Evolutionary conservation across 92 coral and sea anemone species (phyloP), one percentile per base, ranked within the genome.

Genomic region (Montipora capitata): DNA sequence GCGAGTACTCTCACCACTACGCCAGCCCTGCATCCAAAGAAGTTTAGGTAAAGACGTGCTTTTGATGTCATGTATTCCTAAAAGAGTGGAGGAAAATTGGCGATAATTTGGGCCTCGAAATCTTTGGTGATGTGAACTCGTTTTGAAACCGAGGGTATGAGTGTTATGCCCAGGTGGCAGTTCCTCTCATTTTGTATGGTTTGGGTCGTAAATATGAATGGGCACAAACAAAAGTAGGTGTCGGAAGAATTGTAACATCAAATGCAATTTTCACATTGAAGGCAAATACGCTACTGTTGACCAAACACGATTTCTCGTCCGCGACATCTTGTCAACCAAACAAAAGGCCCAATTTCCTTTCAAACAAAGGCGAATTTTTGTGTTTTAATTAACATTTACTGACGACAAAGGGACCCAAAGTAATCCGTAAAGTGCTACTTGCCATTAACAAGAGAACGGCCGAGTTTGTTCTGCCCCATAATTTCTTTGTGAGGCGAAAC

Each of bases 281-380:
- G 72, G 59, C 79, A 5, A 59, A 83, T 83, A 72, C 76, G 80
- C 79, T 61, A 7, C 72, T 73, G 35, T 43, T 71, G 38, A 20
- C 56, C 79, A 72, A 72, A 83, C 87, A 42, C 27, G 7, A 42
- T 15, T 27, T 42, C 59, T 73, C 44, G 20, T 58, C 45, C 39
- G 14, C 40, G 71, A 72, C 87, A 83, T 68, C 10, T 72, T 73
- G 87, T 61, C 79, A 83, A 35, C 52, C 39, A 43, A 58, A 83
- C 79, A 72, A 83, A 70, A 44, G 59, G 71, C 9, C n/a, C 59
- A 72, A 71, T 83, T 72, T 83, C 79, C 72, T 42, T 9, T 10
- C 42, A 61, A 72, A 61, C 79, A 83, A 83, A 72, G 70, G 14
- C 42, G 11, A 40, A 56, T 43, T 71, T 27, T 43, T 7, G 71